Conservation (phyloP, 1,140 invertebrate genomes). For the Oryctes rhinoceros region DNA sequence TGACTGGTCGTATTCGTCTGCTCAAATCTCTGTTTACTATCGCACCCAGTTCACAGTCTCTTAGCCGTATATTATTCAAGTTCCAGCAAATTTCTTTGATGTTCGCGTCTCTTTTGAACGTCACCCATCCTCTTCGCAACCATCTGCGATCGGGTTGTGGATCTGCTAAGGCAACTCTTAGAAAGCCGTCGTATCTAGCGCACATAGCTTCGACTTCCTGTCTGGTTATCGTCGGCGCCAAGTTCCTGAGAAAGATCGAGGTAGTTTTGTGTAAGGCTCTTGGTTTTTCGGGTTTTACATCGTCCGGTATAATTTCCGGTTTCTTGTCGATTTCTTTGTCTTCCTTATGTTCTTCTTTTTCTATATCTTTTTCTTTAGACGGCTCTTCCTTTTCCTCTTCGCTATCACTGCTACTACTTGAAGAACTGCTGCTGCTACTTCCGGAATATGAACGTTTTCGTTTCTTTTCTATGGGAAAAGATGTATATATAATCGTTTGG, state of each 20-base stretch:
- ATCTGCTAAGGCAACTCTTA: slow-evolving; percentile 96
- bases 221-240: slow-evolving; percentile 95
- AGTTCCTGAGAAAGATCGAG: slow-evolving; percentile 95
- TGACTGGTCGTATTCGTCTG: slow-evolving; percentile 86
- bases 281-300: slow-evolving; percentile 70
- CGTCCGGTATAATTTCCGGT: slow-evolving; percentile 57
- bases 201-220: slow-evolving; percentile 88
- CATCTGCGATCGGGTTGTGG: slow-evolving; percentile 94
- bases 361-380: slow-evolving; percentile 56
- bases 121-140: slow-evolving; percentile 97
- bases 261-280: slow-evolving; percentile 90
- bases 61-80: slow-evolving; percentile 92
- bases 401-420: slow-evolving; percentile 58
- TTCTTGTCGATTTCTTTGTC: slow-evolving; percentile 55
- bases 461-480: slow-evolving; percentile 51
- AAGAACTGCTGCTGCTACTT: slow-evolving; percentile 59
- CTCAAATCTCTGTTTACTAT: slow-evolving; percentile 89
- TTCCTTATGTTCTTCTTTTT: slow-evolving; percentile 60
- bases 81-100: slow-evolving; percentile 99
- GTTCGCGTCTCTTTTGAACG: slow-evolving; percentile 95
- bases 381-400: slow-evolving; percentile 57
- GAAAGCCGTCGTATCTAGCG: slow-evolving; percentile 89
- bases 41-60: slow-evolving; percentile 92
- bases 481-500: background rate
- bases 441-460: slow-evolving; percentile 59